Percentiles rank a stretch among this genome's conserved stretches.
Conservation (phyloP, 2,888 invertebrate genomes). For the Timema podura region DNA sequence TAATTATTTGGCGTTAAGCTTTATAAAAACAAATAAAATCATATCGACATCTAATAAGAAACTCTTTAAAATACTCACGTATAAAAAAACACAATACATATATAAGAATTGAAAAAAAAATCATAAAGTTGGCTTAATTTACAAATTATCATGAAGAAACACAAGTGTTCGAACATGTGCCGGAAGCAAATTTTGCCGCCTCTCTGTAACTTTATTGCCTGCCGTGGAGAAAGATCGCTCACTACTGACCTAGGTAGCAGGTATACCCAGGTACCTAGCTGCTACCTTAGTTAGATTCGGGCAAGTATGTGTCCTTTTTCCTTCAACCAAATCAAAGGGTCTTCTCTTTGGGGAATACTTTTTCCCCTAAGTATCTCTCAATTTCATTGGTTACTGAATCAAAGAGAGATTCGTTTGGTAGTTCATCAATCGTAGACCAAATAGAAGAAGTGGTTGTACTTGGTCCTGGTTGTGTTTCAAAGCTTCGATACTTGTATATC, state of each 20-base stretch:
- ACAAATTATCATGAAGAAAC: not conserved
- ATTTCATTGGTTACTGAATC: not conserved
- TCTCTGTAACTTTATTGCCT: constrained; percentile 18
- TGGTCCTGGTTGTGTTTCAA: too few relatives aligned
- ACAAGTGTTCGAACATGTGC: not conserved
- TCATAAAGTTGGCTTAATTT: too few relatives aligned
- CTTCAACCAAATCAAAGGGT: constrained; percentile 25
- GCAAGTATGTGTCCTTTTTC: constrained; percentile 19
- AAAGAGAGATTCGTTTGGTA: not conserved
- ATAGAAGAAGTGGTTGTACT: too few relatives aligned
- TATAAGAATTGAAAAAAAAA: too few relatives aligned
- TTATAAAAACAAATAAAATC: too few relatives aligned
- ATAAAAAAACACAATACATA: too few relatives aligned
- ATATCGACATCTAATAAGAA: too few relatives aligned
- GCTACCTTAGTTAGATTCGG: constrained; percentile 20
- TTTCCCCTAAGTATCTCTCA: constrained; percentile 10
- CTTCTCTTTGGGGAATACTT: constrained; percentile 10
- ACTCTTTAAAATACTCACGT: too few relatives aligned
- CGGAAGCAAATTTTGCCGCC: not conserved
- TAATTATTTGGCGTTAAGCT: too few relatives aligned
- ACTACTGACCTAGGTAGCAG: constrained; percentile 23
- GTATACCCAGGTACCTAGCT: constrained; percentile 26
- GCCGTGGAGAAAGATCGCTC: constrained; percentile 27
- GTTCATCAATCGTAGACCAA: not conserved
- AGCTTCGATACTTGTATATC: not conserved